Base-by-base conservation (phyloP, 1,140 invertebrate species). In the Bombyx mandarina region DNA sequence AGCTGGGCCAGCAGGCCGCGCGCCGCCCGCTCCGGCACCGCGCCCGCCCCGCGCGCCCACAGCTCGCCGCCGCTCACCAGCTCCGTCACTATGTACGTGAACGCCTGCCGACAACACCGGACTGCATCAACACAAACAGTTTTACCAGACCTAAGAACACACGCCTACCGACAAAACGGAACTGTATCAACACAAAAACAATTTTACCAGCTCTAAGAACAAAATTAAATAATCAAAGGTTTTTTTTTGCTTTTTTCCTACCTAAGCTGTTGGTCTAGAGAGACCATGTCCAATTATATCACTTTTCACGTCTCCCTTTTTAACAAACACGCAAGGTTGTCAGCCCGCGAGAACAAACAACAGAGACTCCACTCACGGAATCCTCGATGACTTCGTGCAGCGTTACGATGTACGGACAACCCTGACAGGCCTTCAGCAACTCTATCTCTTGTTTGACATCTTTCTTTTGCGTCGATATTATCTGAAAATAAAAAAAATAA, bases 61-160 rank as follows among this genome's bases (percentile, higher is more conserved):
- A 99, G 83, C 85, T 99, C 98, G 3, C 96, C 96, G 8, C 98
- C 98, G 46, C 89, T 88, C 8, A 97, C 89, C 54, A 96, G 88
- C 79, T 99, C 97, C 77, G 95, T 91, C 2, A 99, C 93, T 58
- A 99, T 91, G 87, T 95, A 98, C 18, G 92, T 96, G 81, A 93
- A 93, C 26, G 79, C 77, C 83, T 87, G 76, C 2, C 1, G 7
- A 43, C 22, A 53, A 51, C 54, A 42, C 8, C 9, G 54, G 22
- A n/a, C 26, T 35, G 4, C 4, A 35, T 35, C 26, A 35, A 35
- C 26, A 35, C 26, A 35, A 35, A 35, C 26, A 5, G 4, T 35
- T 35, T 3, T 35, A 35, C 2, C 26, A 5, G 26, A 35, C 26
- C 26, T 35, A 5, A 2, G 26, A 35, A 35, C 12, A 18, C 12